Base-by-base conservation (phyloP, 2,113 vertebrate genomes). In the Brachirus orientalis region DNA sequence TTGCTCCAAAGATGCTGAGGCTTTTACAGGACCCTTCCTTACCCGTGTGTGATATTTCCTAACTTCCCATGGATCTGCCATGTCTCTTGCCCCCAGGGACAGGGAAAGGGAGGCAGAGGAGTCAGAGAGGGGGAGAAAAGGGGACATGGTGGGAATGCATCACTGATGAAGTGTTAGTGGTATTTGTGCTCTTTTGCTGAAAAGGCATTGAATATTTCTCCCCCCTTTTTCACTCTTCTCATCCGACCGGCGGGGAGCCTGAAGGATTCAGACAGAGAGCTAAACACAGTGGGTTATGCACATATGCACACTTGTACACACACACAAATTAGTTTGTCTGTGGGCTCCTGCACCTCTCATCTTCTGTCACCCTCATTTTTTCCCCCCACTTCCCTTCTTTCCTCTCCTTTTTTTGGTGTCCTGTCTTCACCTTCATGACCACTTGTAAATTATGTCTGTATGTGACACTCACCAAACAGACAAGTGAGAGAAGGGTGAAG, bases 51-150 rank as follows among this genome's bases (percentile, higher is more conserved):
- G 66, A 68, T 59, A 64, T 77, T 65, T 43, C 17, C 10, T 64
- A 60, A 79, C 72, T 85, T 77, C 65, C 41, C 55, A 75, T 86
- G 86, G 86, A 88, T 87, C 35, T 75, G 72, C 60, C 14, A 50
- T 19, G 60, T 48, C 56, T 63, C 18, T 60, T 41, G 12, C 47
- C 72, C 54, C 71, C 47, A 58, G 70, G 76, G 63, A 66, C 74
- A 63, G 41, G 67, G 59, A 63, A 41, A 72, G 20, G 69, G 53
- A 77, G 59, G 38, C 68, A 61, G 55, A 59, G 71, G 72, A 65
- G 74, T 44, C 3, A 46, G 75, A 77, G 60, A 67, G 45, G 71
- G 65, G 58, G 65, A 84, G 80, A 68, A 22, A 60, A 66, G 68
- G 70, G 45, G 60, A 71, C 75, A 62, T 19, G 43, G 45, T 54